These are phyloP conservation scores for Thelaira solivaga DNA, from an alignment of 2,888 invertebrate species.

Conservation along the genomic window DNA sequence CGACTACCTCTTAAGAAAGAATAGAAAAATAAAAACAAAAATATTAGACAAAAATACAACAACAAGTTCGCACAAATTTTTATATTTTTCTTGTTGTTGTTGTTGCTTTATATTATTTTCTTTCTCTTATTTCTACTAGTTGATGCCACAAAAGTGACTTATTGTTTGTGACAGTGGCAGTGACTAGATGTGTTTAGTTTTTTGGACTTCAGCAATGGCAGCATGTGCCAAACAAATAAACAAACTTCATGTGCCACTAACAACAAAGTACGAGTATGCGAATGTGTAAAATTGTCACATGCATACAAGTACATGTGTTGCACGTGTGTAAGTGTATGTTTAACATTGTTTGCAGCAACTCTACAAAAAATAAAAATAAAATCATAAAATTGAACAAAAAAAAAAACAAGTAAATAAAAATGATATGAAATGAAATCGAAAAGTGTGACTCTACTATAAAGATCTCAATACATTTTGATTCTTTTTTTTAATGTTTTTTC, in stretches of 20 bases:
- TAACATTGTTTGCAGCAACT: slow-evolving; percentile 7
- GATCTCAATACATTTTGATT: slow-evolving; percentile 28
- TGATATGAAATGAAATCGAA: slow-evolving; percentile 46
- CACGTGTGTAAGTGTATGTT: slow-evolving; percentile 6
- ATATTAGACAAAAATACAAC: slow-evolving; percentile 7
- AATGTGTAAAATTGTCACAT: neutral
- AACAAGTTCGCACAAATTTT: slow-evolving; percentile 13
- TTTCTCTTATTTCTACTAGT: slow-evolving; percentile 23
- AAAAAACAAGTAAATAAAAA: neutral
- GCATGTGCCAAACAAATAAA: slow-evolving; percentile 42
- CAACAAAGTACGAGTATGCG: neutral
- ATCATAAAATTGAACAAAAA: too few relatives aligned
- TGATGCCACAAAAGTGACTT: slow-evolving; percentile 56
- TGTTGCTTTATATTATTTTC: slow-evolving; percentile 3
- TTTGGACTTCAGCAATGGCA: slow-evolving; percentile 30
- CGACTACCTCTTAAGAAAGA: slow-evolving; percentile 8
- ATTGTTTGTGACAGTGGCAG: slow-evolving; percentile 59
- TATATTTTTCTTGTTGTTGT: neutral
- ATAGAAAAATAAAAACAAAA: neutral
- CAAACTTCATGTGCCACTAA: slow-evolving; percentile 25
- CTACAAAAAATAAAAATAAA: too few relatives aligned
- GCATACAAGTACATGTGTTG: neutral
- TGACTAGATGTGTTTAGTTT: slow-evolving; percentile 56
- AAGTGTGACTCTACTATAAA: slow-evolving; percentile 45
- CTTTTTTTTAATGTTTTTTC: neutral